Base-by-base conservation (phyloP, 2,888 invertebrate genomes). In the Hoplodrina blanda region DNA sequence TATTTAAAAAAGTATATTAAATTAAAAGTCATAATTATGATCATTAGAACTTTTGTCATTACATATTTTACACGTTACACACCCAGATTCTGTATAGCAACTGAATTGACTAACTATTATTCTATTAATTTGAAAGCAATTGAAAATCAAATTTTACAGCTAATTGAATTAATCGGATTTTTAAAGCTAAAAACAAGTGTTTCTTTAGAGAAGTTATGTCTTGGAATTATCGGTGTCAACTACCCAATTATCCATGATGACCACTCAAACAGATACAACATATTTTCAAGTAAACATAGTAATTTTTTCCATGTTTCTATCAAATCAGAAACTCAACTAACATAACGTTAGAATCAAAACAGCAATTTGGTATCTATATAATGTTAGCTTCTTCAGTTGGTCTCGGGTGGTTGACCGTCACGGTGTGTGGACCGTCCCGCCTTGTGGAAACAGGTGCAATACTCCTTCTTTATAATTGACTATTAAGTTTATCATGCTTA, bases 391-490 rank as follows among this genome's bases (percentile, higher is more conserved):
- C 87, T 85, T 81, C 33, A 30, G 41, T 41, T 76, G 65, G 82
- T 82, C 86, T 78, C 88, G 90, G 87, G 68, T 86, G 88, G 82
- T 71, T 83, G 59, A 46, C 11, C 55, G 90, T 88, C 86, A 87
- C 85, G 93, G 91, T 92, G 83, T 77, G 84, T 86, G 73, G 76
- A 87, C 90, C 93, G 87, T 89, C 88, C 78, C 90, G 85, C 71
- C 85, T 87, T 85, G 76, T 83, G 80, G 78, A 69, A 84, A 84
- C 92, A 93, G 92, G 93, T 94, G 92, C 92, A 87, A 90, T 93
- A 93, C 90, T 64, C 73, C 64, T 56, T 17, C 73, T 65, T 77
- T 71, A 69, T 86, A 83, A 80, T 80, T 85, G 82, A 62, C 70
- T 69, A 66, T 66, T 66, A 66, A 66, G 49, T 63, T 72, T 52